Percentiles rank a stretch among this genome's conserved stretches.
Evolutionary conservation across 2,888 invertebrate genomes (phyloP).

Genomic region (Tanypteryx hageni): DNA sequence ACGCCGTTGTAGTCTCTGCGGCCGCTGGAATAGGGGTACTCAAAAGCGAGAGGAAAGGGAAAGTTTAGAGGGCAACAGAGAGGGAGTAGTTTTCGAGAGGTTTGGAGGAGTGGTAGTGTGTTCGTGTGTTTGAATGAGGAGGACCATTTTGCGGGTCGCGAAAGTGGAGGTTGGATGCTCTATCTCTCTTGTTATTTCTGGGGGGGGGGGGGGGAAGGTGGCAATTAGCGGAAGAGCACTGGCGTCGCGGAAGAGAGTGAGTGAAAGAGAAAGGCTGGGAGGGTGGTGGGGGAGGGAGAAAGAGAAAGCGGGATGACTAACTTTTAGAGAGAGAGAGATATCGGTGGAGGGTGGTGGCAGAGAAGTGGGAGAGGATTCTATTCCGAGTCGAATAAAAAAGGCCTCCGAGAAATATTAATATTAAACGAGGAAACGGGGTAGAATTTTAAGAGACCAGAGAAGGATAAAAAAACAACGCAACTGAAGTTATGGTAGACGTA

Average conservation of each 20-base stretch:
- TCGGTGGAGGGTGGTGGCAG: too few relatives aligned
- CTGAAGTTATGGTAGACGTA: too few relatives aligned
- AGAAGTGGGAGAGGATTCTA: too few relatives aligned
- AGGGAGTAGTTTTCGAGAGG: conserved; percentile 9
- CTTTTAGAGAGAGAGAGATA: too few relatives aligned
- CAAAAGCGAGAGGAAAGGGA: conserved; percentile 5
- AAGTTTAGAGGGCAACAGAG: background rate
- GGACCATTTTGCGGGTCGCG: background rate
- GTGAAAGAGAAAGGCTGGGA: background rate
- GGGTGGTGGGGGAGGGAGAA: background rate
- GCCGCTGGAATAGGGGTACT: background rate
- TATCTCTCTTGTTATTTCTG: background rate
- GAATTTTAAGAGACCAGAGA: too few relatives aligned
- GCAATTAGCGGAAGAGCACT: conserved; percentile 15
- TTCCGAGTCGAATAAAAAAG: too few relatives aligned
- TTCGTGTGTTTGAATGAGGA: background rate
- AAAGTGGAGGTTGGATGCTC: background rate
- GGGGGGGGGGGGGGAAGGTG: background rate
- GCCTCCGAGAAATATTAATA: too few relatives aligned
- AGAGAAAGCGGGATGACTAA: background rate
- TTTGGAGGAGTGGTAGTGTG: background rate
- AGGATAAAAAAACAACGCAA: too few relatives aligned
- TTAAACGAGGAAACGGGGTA: too few relatives aligned
- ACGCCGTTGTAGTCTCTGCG: background rate
- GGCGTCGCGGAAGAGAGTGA: background rate